A percentile compares a stretch with the other conserved stretches of the same genome.
Conservation (phyloP, 2,113 vertebrate genomes). For the Ellobius talpinus region DNA sequence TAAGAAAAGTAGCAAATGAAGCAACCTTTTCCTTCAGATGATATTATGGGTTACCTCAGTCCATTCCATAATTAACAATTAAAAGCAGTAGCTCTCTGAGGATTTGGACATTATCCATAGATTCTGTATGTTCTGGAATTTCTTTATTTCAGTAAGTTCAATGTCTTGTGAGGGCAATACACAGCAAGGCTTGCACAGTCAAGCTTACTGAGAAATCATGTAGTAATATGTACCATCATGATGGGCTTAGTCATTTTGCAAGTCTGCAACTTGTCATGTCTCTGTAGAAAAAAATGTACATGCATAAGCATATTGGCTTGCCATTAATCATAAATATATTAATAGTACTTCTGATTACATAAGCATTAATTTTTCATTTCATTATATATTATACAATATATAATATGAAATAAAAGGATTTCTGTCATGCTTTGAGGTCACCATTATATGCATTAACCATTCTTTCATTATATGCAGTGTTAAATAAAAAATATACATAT, state of each 20-base stretch:
- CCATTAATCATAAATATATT: slow-evolving; percentile 50
- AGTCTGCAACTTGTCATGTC: slow-evolving; percentile 24
- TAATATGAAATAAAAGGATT: neutral
- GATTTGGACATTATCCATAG: neutral
- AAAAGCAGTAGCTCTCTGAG: slow-evolving; percentile 6
- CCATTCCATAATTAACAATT: slow-evolving; percentile 31
- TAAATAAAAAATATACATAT: neutral
- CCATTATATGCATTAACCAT: neutral
- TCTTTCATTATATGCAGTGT: neutral
- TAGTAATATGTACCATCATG: neutral
- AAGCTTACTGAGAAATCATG: slow-evolving; percentile 26
- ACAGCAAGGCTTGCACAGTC: neutral
- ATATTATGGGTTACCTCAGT: neutral
- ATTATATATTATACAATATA: neutral
- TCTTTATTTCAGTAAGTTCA: slow-evolving; percentile 14
- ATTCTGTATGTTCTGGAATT: neutral
- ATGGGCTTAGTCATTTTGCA: slow-evolving; percentile 35
- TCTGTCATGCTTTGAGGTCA: neutral
- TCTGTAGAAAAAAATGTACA: neutral
- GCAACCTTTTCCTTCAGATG: slow-evolving; percentile 9
- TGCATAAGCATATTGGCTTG: slow-evolving; percentile 11
- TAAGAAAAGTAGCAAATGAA: slow-evolving; percentile 51
- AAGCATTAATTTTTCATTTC: neutral
- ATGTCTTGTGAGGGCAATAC: neutral
- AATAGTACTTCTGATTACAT: slow-evolving; percentile 38